Evolutionary conservation across 2,113 vertebrate genomes (phyloP), one percentile per base, ranked within the genome.

Genomic region (Geococcyx californianus): DNA sequence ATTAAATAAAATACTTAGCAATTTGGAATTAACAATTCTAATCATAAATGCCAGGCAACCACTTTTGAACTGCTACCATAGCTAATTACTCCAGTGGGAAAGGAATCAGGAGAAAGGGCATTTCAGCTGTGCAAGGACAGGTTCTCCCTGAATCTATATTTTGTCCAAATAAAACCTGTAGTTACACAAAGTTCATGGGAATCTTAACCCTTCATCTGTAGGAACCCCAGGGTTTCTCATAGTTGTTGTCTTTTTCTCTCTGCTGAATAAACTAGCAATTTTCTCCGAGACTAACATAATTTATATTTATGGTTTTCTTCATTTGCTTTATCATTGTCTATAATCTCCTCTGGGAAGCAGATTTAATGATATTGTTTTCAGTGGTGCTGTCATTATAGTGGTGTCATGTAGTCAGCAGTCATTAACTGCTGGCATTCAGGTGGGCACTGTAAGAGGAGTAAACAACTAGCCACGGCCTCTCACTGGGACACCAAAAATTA

Each of bases 21-120:
- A 90, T 94, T 83, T 87, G 59, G 51, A 95, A 95, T 95, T 95
- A 92, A 91, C 66, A 89, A 95, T 94, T 92, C 94, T 95, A 96
- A 93, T 94, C 66, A 87, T 78, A 95, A 95, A 89, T 82, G 78
- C 87, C 87, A 97, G 84, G 74, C 82, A 94, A 87, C 69, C 66
- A 80, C 69, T 91, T 94, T 76, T 87, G 95, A 95, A 93, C 94
- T 80, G 58, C 87, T 96, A 89, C 87, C 91, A 69, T 62, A 89
- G 81, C 77, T 95, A 96, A 97, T 96, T 96, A 93, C 75, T 96
- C 93, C 74, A 3, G 87, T 83, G 91, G 81, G 89, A 94, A 72
- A 84, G 56, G 59, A 89, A 95, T 87, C 56, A 87, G 77, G 28
- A 86, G 80, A 94, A 91, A 93, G 91, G 91, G 66, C 84, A 89